These are phyloP conservation scores for Nannoperca obscura DNA, from an alignment of 2,797 vertebrate genomes.

Conservation along the genomic window DNA sequence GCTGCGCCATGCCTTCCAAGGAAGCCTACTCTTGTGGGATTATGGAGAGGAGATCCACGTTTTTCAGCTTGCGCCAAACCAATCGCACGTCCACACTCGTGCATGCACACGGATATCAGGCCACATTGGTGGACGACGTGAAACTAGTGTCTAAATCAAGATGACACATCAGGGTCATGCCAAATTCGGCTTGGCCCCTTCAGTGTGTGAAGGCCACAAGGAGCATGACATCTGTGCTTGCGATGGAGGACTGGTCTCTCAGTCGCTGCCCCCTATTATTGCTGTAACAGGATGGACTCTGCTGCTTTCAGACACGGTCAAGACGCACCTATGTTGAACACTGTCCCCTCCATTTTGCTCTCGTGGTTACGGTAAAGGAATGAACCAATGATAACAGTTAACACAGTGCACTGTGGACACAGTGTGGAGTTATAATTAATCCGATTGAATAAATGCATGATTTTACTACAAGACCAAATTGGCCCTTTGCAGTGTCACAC, in stretches of 20 bases:
- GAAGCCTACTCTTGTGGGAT: constrained; percentile 76
- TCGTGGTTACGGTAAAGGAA: constrained; percentile 42
- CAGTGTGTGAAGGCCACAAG: constrained; percentile 78
- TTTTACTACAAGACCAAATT: constrained; percentile 51
- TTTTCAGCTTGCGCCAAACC: constrained; percentile 52
- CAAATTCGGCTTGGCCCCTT: constrained; percentile 73
- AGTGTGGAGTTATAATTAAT: constrained; percentile 44
- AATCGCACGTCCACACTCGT: constrained; percentile 21
- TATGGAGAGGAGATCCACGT: constrained; percentile 62
- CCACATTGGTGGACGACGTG: constrained; percentile 48
- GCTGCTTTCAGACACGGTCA: constrained; percentile 65
- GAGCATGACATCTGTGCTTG: constrained; percentile 75
- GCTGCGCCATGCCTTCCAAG: constrained; percentile 71
- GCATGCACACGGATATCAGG: constrained; percentile 60
- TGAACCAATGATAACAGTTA: constrained; percentile 47
- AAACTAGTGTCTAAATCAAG: constrained; percentile 75
- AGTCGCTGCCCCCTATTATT: constrained; percentile 61
- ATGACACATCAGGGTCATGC: constrained; percentile 82
- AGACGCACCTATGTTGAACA: constrained; percentile 59
- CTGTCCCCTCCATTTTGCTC: constrained; percentile 51
- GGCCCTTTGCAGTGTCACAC: constrained; percentile 47
- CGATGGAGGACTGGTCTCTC: constrained; percentile 60
- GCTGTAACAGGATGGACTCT: constrained; percentile 56
- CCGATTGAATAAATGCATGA: constrained; percentile 52
- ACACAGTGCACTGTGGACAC: constrained; percentile 32